Evolutionary conservation across 2,888 invertebrate species (phyloP), one percentile per base, ranked within the genome.

Genomic region (Cheilosia urbana): DNA sequence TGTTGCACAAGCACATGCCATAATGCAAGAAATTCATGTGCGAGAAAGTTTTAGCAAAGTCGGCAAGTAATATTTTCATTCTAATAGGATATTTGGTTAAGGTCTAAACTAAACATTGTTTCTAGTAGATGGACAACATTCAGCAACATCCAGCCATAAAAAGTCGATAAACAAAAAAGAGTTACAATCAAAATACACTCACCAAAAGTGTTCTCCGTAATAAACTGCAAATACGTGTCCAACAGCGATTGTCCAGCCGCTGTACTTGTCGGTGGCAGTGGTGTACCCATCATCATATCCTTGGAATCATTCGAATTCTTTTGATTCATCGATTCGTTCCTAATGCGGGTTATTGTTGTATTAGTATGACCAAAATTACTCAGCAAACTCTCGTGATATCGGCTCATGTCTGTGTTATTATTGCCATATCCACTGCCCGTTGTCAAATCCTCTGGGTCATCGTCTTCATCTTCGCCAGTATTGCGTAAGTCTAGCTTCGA

Each of bases 171-270:
- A 2, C 6, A n/a, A 15, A 6, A 5, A 6, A 2, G 3, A 6
- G n/a, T n/a, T 4, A n/a, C n/a, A 49, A 15, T 21, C 37, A 37
- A 76, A 15, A 1, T 13, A 17, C 0, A 88, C 93, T 93, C 91
- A 93, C 96, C 94, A 83, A 95, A 95, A 65, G 96, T 95, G 90
- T 96, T 97, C 91, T 97, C 97, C 2, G 96, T 96, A 89, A 97
- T 97, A 89, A 97, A 95, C 91, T 97, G 97, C 83, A 97, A 94
- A 91, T 97, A 97, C 15, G 97, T 97, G 91, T 97, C 97, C 83
- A 97, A 93, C 75, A 97, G 94, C 2, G 97, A 96, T 4, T 96
- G 96, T 55, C 96, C 95, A 66, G 96, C 94, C 82, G 95, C 94
- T 5, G 95, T 90, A 88, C 89, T 90, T 13, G 95, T 95, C 45